Evolutionary conservation across 2,888 invertebrate species (phyloP).

Genomic region (Protonemura montana): DNA sequence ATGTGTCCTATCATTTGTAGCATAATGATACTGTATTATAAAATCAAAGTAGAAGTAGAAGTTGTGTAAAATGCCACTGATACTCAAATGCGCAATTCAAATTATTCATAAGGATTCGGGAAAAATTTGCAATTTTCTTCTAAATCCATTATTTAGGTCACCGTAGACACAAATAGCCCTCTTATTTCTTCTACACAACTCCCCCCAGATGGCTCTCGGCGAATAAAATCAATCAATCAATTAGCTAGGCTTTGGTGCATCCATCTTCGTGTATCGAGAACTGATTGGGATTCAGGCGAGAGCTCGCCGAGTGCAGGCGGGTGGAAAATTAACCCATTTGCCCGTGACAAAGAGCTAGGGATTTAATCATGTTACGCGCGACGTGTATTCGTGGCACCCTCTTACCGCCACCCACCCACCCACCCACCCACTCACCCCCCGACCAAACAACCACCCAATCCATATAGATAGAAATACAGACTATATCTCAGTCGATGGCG

Average conservation of each 20-base stretch:
- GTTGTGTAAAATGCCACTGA: too few relatives aligned
- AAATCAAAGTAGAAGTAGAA: too few relatives aligned
- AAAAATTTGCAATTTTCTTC: too few relatives aligned
- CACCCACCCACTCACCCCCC: slow-evolving; percentile 12
- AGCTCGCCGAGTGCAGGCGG: slow-evolving; percentile 56
- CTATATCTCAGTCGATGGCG: background rate
- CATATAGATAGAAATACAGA: background rate
- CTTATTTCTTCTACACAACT: background rate
- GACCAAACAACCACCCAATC: background rate
- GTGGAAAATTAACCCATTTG: slow-evolving; percentile 61
- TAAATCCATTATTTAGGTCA: background rate
- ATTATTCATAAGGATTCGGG: too few relatives aligned
- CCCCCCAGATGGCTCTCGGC: background rate
- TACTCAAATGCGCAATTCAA: too few relatives aligned
- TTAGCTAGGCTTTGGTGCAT: background rate
- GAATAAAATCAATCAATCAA: slow-evolving; percentile 34
- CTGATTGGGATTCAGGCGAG: background rate
- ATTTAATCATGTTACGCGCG: slow-evolving; percentile 55
- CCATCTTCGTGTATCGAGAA: slow-evolving; percentile 1
- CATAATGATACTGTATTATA: too few relatives aligned
- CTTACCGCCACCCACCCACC: background rate
- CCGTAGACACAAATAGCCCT: background rate
- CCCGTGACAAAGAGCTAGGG: slow-evolving; percentile 57
- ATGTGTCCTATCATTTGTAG: too few relatives aligned
- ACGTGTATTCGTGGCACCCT: background rate